phyloP scores from a whole-genome alignment of 2,797 vertebrate species.

The Spinus olivaceus region DNA sequence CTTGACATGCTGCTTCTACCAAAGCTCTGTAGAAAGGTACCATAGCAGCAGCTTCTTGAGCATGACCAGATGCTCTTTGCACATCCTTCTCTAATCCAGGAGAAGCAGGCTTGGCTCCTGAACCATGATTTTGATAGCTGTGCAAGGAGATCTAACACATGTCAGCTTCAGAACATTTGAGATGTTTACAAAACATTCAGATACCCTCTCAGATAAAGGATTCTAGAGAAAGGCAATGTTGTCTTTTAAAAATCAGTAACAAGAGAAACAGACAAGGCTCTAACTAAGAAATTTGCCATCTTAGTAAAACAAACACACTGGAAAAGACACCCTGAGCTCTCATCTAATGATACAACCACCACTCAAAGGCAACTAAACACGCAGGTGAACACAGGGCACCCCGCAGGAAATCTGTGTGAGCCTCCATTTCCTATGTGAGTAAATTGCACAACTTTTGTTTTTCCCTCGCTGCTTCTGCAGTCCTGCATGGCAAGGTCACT shows the following conservation, averaged over 20 bases:
- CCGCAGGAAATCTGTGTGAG: not conserved
- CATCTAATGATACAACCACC: not conserved
- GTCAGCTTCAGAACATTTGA: not conserved
- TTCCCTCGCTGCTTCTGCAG: not conserved
- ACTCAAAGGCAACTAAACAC: not conserved
- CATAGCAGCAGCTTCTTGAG: not conserved
- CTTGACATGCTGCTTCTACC: not conserved
- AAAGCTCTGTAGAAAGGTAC: not conserved
- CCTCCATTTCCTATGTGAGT: not conserved
- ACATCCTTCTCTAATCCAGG: not conserved
- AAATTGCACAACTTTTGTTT: not conserved
- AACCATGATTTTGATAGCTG: not conserved
- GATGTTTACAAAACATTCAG: not conserved
- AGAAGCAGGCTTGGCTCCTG: not conserved
- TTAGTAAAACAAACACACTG: not conserved
- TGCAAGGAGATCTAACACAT: not conserved
- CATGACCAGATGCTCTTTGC: not conserved
- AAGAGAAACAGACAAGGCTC: not conserved
- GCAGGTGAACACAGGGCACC: not conserved
- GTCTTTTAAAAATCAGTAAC: not conserved
- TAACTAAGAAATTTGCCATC: not conserved
- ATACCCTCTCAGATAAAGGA: not conserved
- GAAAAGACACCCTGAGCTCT: not conserved
- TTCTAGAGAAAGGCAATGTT: not conserved
- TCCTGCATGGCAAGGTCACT: fast-evolving